Evolutionary conservation across 2,113 vertebrate species (phyloP), one percentile per base, ranked within the genome.

Genomic region (Ibidorhyncha struthersii): DNA sequence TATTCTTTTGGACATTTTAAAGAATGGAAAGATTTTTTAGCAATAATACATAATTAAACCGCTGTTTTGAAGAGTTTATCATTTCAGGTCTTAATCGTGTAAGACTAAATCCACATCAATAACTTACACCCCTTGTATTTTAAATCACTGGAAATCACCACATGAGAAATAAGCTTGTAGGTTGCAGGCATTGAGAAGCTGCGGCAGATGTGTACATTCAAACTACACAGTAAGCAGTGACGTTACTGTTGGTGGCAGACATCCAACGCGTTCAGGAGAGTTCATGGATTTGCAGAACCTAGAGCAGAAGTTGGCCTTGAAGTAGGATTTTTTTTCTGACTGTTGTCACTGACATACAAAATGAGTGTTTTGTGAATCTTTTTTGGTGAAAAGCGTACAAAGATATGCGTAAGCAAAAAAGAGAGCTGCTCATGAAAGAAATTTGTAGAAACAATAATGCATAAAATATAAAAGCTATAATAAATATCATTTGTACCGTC

Each of bases 211-310:
- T 1, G 5, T 9, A 8, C 9, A 4, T 45, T 34, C 8, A 27
- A 38, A 43, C 3, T 10, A 14, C 14, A 16, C 10, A 9, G 21
- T 47, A 7, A 61, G 14, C 4, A 29, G 40, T 4, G 32, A n/a
- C 13, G 6, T 67, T 38, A 34, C 17, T 17, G 41, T 34, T 47
- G 29, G 41, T 52, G 41, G 47, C 49, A 73, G 29, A 40, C 72
- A 77, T 4, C 18, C 67, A 16, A 0, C 0, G 3, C 2, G 1
- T 5, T 45, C 30, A 52, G 58, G 26, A 49, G 12, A 86, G 19
- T 5, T 67, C 36, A 38, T 1, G 6, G 58, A 47, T 43, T 47
- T 53, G 12, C n/a, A 50, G 41, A 36, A 70, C 8, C 7, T 43
- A 49, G 65, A 55, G 69, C 16, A 84, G 32, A 77, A 45, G 12